Evolutionary conservation across 2,797 vertebrate genomes (phyloP), one percentile per base, ranked within the genome.

Genomic region (Microcaecilia unicolor): DNA sequence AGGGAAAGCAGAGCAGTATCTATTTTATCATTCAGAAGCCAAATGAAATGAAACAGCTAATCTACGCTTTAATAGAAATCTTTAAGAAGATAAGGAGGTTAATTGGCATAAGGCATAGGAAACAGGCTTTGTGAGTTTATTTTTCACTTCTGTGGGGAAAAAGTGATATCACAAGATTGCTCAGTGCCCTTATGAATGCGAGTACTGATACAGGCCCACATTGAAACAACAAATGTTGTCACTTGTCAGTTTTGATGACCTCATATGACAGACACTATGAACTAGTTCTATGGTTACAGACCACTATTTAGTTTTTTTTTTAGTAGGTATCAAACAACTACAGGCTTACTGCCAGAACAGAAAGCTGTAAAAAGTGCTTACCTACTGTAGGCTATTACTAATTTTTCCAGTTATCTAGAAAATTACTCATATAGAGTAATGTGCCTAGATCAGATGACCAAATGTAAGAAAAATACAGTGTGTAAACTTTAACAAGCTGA

Each of bases 371-470:
- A 34, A 68, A 67, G 68, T 72, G 58, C 79, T 79, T 76, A 76
- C 61, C 60, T 72, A 72, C 73, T 51, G 56, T 43, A 61, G 67
- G 65, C 58, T 68, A 64, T 80, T 67, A 79, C 70, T 69, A 58
- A 56, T 44, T 68, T 68, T 48, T 44, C 40, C 76, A 51, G 76
- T 68, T 72, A 62, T 46, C 60, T 61, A 51, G 66, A 70, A 62
- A 76, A 54, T 76, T 18, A 81, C 61, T 80, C 64, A 78, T 37
- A 34, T 38, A 51, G 41, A 21, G n/a, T 38, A 60, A 67, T 26
- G 41, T 48, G 29, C 54, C 47, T 64, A 47, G 57, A 59, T 62
- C 55, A 51, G 35, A 55, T 45, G 22, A 44, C 41, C 16, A 19
- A 31, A 26, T 24, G 22, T 38, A 28, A n/a, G n/a, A n/a, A n/a